Evolutionary conservation across 2,113 vertebrate species (phyloP), one percentile per base, ranked within the genome.

Genomic region (Setophaga petechia): DNA sequence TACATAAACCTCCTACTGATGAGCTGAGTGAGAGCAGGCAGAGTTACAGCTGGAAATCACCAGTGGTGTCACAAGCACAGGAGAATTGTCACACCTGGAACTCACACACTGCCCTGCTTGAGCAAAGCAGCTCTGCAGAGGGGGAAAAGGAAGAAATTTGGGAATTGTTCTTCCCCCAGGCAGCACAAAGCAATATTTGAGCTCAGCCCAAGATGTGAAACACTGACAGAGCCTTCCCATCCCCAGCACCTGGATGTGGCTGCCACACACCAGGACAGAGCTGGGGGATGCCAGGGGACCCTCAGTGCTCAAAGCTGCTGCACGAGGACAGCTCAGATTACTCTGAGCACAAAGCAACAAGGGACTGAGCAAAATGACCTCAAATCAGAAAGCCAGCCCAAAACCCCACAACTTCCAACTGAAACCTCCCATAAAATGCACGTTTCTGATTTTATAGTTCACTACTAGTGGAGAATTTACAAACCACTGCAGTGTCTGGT

Each of bases 1-100:
- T 95, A 92, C 46, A 89, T 90, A 95, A 94, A 83, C 79, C 83
- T 91, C 93, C 93, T 81, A 90, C 87, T 65, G 63, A 62, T 0
- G 20, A 88, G 82, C 76, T 92, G 80, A 84, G 62, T 11, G 37
- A 90, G 93, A 94, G 93, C 67, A 80, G 35, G 91, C 3, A 80
- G 57, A 47, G 46, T 30, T 76, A 66, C 1, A 5, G 37, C 39
- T 93, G 67, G 16, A 33, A 24, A 75, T 47, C 63, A 62, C 31
- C 49, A 3, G 24, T 74, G 62, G 12, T 3, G 69, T 2, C 18
- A 58, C 9, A 49, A 35, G 43, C 11, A 12, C 51, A 52, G 19
- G 14, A 62, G 18, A 79, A 43, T 16, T 15, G 47, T 19, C 61
- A 71, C 28, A 10, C 17, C 4, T 30, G 3, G 23, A 79, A 67